Conservation (phyloP, 2,797 vertebrate genomes). For the Gallirallus australis region DNA sequence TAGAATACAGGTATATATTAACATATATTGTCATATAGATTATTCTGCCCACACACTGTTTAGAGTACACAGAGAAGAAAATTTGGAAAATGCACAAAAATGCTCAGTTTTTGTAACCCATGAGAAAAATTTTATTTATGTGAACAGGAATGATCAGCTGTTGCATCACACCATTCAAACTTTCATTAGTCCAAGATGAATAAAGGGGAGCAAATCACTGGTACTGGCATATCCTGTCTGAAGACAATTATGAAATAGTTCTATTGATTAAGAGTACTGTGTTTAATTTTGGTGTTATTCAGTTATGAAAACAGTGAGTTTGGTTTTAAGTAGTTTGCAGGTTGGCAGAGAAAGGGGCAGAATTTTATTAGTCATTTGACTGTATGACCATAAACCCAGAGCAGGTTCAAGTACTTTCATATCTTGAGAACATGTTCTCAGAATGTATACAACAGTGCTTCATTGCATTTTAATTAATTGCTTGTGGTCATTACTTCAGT, state of each 20-base stretch:
- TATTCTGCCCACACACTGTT: not conserved
- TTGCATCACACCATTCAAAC: not conserved
- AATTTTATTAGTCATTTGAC: not conserved
- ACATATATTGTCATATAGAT: not conserved
- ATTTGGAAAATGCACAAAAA: not conserved
- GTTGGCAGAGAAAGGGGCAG: not conserved
- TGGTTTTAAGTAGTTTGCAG: slow-evolving; percentile 5
- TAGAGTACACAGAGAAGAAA: not conserved
- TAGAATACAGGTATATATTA: not conserved
- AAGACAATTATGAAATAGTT: not conserved
- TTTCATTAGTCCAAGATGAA: not conserved
- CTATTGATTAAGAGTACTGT: not conserved
- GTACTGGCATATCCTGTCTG: not conserved
- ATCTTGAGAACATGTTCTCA: not conserved
- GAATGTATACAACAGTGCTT: not conserved
- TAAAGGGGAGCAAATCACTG: not conserved
- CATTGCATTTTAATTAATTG: not conserved
- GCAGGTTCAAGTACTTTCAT: not conserved
- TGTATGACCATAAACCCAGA: not conserved
- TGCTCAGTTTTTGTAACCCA: not conserved
- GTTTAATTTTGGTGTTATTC: slow-evolving; percentile 44
- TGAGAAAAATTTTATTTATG: not conserved
- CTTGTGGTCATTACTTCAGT: not conserved
- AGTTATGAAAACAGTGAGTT: not conserved
- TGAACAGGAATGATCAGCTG: not conserved